Evolutionary conservation across 2,113 vertebrate species (phyloP), one percentile per base, ranked within the genome.

Genomic region (Mixornis gularis): DNA sequence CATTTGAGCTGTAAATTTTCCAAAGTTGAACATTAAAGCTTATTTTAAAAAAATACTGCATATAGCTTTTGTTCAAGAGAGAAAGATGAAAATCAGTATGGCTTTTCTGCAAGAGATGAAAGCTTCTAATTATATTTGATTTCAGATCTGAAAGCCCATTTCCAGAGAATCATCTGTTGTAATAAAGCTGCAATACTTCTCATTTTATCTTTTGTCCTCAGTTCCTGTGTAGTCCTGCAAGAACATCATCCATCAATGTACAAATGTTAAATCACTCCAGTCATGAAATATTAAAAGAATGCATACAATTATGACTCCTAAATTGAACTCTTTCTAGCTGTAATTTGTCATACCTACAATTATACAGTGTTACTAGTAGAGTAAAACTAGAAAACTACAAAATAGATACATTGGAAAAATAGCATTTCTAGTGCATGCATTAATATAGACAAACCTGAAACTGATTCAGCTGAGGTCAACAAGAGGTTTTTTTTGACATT

Each of bases 251-350:
- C 44, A 90, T 95, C 91, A 95, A 70, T 13, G 95, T 85, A 70
- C 13, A 85, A 80, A 65, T 80, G 79, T 91, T 94, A 92, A 95
- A 90, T 93, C 46, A 92, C 55, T 16, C 38, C 46, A 44, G 69
- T 70, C 58, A 86, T 93, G 25, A 94, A 94, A 88, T 87, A 92
- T 92, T 94, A 95, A 95, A 69, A 73, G 40, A 96, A 95, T 14
- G 19, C 64, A 91, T 77, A 94, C 89, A 95, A n/a, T 95, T 90
- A 87, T 95, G 88, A 92, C 71, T 92, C 48, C 78, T 89, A 91
- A 96, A 95, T 85, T 60, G 68, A 94, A 93, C 73, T 90, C 55
- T 21, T 85, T 89, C 68, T 82, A 94, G 81, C 64, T 92, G 77
- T 52, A 89, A 87, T 94, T 95, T 93, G 59, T 96, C 91, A 91